Evolutionary conservation across 2,888 invertebrate species (phyloP).

Genomic region (Melieria omissa): DNA sequence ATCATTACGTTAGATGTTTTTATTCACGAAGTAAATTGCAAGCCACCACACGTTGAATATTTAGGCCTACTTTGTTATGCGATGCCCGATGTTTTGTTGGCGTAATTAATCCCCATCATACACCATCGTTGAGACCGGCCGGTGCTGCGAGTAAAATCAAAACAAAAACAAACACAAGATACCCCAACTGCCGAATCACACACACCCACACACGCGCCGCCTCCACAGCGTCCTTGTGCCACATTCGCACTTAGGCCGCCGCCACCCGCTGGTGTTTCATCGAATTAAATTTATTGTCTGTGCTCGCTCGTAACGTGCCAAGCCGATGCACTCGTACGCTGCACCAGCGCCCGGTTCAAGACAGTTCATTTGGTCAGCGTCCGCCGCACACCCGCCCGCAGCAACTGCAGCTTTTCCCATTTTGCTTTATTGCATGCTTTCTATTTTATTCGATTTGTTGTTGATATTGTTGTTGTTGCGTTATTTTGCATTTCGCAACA

Average conservation of each 20-base stretch:
- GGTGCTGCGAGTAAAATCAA: too few relatives aligned
- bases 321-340: neutral
- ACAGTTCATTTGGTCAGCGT: conserved; percentile 33
- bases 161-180: too few relatives aligned
- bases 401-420: conserved; percentile 22
- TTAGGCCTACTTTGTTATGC: too few relatives aligned
- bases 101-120: too few relatives aligned
- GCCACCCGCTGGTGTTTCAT: conserved; percentile 25
- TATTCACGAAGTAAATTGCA: too few relatives aligned
- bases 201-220: neutral
- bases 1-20: too few relatives aligned
- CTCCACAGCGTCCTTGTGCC: conserved; percentile 41
- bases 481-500: neutral
- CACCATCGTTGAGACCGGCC: too few relatives aligned
- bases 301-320: conserved; percentile 22
- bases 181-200: too few relatives aligned
- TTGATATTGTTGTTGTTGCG: neutral
- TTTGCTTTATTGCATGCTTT: conserved; percentile 30
- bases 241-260: conserved; percentile 35
- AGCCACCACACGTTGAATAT: too few relatives aligned
- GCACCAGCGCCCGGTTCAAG: conserved; percentile 28
- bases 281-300: conserved; percentile 38
- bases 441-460: conserved; percentile 8
- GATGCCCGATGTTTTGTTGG: too few relatives aligned
- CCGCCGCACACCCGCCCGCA: neutral